phyloP scores from a whole-genome alignment of 2,113 vertebrate species.

The Manacus vitellinus region DNA sequence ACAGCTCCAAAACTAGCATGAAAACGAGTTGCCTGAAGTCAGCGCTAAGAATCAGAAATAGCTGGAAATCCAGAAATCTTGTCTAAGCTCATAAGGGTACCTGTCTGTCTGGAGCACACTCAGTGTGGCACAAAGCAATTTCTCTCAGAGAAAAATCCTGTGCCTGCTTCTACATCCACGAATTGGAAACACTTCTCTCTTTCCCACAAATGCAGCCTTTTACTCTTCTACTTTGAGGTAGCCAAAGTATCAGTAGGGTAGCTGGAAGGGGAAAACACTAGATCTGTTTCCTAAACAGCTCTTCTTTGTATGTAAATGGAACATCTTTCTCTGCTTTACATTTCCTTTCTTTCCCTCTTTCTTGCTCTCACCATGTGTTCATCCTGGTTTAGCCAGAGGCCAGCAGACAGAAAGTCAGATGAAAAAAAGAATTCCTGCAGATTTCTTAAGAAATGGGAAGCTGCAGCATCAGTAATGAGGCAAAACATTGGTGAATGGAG shows the following conservation, averaged over 20 bases:
- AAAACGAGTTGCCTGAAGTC: background rate
- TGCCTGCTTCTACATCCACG: background rate
- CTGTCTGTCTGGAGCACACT: background rate
- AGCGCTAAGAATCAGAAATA: background rate
- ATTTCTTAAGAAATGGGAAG: background rate
- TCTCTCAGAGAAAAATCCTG: background rate
- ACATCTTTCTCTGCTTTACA: conserved; percentile 51
- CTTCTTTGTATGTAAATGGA: conserved; percentile 54
- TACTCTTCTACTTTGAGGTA: background rate
- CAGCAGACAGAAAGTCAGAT: background rate
- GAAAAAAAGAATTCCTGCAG: background rate
- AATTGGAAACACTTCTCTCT: background rate
- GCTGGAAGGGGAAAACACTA: conserved; percentile 30
- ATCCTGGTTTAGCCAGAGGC: conserved; percentile 1
- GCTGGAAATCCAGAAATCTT: background rate
- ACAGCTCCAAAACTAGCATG: background rate
- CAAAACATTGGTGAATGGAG: background rate
- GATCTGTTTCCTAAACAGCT: conserved; percentile 32
- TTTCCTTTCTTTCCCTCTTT: conserved; percentile 14
- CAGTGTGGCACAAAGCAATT: background rate
- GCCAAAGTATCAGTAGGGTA: background rate
- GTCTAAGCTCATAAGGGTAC: background rate
- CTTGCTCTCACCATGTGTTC: conserved; percentile 17
- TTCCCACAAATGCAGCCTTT: background rate
- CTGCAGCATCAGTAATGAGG: background rate